These are phyloP conservation scores for Zhuqinia jingwanae DNA, from an alignment of 2,888 invertebrate species.

Conservation along the genomic window DNA sequence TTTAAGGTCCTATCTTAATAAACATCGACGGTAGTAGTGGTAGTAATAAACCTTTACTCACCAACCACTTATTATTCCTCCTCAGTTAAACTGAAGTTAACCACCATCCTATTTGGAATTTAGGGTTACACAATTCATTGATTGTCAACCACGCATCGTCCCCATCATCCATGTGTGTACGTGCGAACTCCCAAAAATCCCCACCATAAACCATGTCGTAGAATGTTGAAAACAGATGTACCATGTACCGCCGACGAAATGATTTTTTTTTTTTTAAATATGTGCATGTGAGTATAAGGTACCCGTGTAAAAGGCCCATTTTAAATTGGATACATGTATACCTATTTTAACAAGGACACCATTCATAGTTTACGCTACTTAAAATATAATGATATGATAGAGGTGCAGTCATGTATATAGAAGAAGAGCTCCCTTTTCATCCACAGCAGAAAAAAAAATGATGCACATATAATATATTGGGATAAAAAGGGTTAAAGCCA, in stretches of 20 bases:
- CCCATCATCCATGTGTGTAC: conserved; percentile 10
- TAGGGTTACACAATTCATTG: conserved; percentile 56
- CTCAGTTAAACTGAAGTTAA: conserved; percentile 39
- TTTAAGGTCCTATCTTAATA: background rate
- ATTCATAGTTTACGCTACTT: conserved; percentile 17
- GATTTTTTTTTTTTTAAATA: no score
- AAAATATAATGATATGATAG: conserved; percentile 7
- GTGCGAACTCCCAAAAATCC: background rate
- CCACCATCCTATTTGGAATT: conserved; percentile 46
- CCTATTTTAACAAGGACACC: conserved; percentile 28
- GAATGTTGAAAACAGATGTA: background rate
- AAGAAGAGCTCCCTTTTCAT: conserved; percentile 13
- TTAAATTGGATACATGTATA: conserved; percentile 2
- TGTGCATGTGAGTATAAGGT: conserved; percentile 15
- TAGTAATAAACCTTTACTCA: conserved; percentile 32
- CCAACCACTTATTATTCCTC: no score
- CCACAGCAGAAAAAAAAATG: background rate
- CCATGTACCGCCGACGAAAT: no score
- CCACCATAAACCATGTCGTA: no score
- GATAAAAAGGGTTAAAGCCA: conserved; percentile 43
- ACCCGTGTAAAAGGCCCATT: conserved; percentile 45
- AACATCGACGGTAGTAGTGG: background rate
- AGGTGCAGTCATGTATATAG: background rate
- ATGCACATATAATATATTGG: conserved; percentile 17
- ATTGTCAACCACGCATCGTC: conserved; percentile 48